Evolutionary conservation across 2,888 invertebrate genomes (phyloP).

Genomic region (Nebria salina): DNA sequence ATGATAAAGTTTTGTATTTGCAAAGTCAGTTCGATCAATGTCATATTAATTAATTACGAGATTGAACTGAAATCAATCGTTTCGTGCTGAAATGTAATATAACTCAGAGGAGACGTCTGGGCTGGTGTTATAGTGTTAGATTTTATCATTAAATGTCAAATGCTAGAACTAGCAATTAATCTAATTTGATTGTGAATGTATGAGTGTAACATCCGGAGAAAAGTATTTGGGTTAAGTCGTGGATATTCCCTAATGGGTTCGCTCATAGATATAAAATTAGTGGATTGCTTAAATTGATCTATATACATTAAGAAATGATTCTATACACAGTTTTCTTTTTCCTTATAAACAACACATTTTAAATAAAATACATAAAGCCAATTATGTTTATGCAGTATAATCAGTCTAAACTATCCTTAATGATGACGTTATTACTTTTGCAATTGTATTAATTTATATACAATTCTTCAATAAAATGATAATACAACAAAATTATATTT

Average conservation of each 20-base stretch:
- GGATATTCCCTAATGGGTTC: slow-evolving; percentile 6
- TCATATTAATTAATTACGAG: slow-evolving; percentile 35
- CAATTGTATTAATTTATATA: too few relatives aligned
- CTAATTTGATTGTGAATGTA: slow-evolving; percentile 25
- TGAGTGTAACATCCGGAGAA: slow-evolving; percentile 20
- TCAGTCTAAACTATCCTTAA: too few relatives aligned
- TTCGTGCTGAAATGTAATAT: slow-evolving; percentile 39
- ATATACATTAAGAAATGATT: too few relatives aligned
- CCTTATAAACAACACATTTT: too few relatives aligned
- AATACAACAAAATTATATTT: too few relatives aligned
- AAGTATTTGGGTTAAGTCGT: slow-evolving; percentile 39
- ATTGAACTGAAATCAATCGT: slow-evolving; percentile 39
- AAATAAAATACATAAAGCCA: too few relatives aligned
- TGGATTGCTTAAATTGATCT: too few relatives aligned
- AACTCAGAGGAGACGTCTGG: neutral
- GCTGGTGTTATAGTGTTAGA: neutral
- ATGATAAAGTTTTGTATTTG: neutral
- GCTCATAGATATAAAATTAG: neutral
- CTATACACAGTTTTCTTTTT: too few relatives aligned
- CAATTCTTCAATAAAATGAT: too few relatives aligned
- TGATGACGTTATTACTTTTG: too few relatives aligned
- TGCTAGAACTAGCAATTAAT: slow-evolving; percentile 35
- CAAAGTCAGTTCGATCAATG: slow-evolving; percentile 29
- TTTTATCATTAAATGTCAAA: slow-evolving; percentile 34
- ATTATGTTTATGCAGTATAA: too few relatives aligned